These are phyloP conservation scores for Folsomia manolachei DNA, from an alignment of 2,888 invertebrate species.

Conservation along the genomic window DNA sequence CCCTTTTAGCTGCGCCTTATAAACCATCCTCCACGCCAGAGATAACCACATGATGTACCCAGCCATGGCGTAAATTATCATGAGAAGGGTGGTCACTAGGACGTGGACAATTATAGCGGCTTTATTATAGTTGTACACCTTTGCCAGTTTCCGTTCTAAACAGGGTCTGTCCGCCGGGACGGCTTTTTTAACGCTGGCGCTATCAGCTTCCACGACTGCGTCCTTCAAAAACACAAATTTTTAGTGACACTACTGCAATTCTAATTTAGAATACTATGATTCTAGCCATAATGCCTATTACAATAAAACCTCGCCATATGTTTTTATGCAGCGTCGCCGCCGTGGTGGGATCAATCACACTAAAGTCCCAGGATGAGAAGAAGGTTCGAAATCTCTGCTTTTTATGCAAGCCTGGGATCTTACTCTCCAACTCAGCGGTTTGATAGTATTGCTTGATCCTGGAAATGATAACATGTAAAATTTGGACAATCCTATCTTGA, in stretches of 20 bases:
- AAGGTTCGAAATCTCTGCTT: slow-evolving; percentile 23
- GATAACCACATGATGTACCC: not conserved
- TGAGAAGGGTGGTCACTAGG: not conserved
- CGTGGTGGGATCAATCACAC: slow-evolving; percentile 18
- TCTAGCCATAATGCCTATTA: no score
- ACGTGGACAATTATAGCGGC: not conserved
- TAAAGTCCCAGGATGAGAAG: slow-evolving; percentile 35
- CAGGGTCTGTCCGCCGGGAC: not conserved
- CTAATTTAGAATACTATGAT: no score
- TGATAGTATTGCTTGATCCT: slow-evolving; percentile 19
- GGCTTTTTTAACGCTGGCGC: no score
- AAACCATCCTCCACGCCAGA: not conserved
- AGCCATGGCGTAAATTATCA: not conserved
- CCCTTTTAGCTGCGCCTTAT: not conserved
- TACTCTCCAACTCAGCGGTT: slow-evolving; percentile 20
- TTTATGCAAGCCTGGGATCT: slow-evolving; percentile 22
- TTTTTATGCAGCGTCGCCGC: slow-evolving; percentile 22
- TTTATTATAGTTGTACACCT: not conserved
- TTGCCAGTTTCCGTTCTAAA: not conserved
- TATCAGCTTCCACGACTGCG: no score
- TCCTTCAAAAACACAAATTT: no score
- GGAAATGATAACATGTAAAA: no score
- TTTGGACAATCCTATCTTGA: no score
- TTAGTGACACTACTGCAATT: no score
- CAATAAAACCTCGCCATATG: slow-evolving; percentile 23